phyloP scores from a whole-genome alignment of 2,113 vertebrate species.

The Hippocampus comes region DNA sequence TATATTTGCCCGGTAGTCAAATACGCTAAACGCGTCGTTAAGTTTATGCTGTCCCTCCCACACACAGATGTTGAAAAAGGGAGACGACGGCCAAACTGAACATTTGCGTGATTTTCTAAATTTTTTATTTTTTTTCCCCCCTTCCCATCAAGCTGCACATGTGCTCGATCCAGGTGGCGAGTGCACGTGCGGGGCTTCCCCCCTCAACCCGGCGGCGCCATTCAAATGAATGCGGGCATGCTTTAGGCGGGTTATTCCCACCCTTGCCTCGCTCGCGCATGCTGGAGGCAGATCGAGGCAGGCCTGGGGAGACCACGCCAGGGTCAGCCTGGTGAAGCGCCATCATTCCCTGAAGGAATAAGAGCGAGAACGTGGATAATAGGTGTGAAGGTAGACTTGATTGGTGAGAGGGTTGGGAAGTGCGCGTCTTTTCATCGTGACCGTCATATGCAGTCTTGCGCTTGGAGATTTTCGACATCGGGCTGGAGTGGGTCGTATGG shows the following conservation, averaged over 20 bases:
- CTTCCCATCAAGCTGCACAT: slow-evolving; percentile 21
- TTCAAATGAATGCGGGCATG: slow-evolving; percentile 49
- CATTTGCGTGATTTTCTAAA: slow-evolving; percentile 27
- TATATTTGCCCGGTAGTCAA: slow-evolving; percentile 16
- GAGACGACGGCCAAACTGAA: slow-evolving; percentile 2
- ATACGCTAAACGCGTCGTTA: slow-evolving; percentile 11
- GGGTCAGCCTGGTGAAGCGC: slow-evolving; percentile 56
- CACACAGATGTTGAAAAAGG: neutral
- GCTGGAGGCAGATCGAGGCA: slow-evolving; percentile 23
- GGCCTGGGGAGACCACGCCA: slow-evolving; percentile 54
- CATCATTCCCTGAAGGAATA: slow-evolving; percentile 34
- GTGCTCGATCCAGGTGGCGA: slow-evolving; percentile 17
- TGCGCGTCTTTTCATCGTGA: no score
- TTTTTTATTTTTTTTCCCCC: slow-evolving; percentile 2
- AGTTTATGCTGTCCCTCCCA: neutral
- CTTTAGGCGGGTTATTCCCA: slow-evolving; percentile 52
- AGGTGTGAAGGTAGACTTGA: neutral
- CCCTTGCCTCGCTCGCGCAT: slow-evolving; percentile 34
- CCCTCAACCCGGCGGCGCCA: slow-evolving; percentile 14
- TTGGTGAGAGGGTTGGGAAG: neutral
- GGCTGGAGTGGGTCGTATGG: no score
- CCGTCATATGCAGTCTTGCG: no score
- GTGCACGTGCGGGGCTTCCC: slow-evolving; percentile 39
- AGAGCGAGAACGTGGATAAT: slow-evolving; percentile 10
- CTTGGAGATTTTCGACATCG: no score